Percentiles rank a stretch among this genome's conserved stretches.
Evolutionary conservation across 2,113 vertebrate genomes (phyloP).

Genomic region (Hyperopisus bebe): DNA sequence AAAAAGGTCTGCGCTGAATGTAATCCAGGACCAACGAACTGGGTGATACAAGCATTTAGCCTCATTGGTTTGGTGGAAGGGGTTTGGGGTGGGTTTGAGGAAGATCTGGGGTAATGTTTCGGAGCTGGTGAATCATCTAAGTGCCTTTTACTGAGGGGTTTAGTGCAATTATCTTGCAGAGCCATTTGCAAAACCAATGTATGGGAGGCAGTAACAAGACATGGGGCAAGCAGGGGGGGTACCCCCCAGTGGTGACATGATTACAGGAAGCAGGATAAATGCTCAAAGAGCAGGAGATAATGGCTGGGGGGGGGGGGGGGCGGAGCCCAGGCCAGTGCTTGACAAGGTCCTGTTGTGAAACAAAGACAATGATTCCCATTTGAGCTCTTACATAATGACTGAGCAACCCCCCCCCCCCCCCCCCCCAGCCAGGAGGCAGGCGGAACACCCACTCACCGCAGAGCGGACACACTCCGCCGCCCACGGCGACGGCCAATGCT

Average conservation of each 20-base stretch:
- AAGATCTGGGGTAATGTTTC: background rate
- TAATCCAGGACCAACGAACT: background rate
- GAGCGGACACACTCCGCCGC: background rate
- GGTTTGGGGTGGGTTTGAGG: background rate
- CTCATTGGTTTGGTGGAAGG: background rate
- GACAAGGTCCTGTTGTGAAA: background rate
- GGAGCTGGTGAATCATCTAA: constrained; percentile 39
- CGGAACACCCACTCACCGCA: background rate
- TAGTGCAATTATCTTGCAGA: background rate
- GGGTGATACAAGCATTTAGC: background rate
- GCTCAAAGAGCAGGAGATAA: background rate
- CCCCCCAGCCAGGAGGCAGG: background rate
- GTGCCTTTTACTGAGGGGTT: constrained; percentile 29
- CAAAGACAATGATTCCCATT: constrained; percentile 17
- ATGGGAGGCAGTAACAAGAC: background rate
- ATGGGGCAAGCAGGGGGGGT: background rate
- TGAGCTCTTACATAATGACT: constrained; percentile 30
- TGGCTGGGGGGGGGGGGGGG: background rate
- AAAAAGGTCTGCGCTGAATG: background rate
- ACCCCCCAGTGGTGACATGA: background rate
- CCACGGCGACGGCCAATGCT: background rate
- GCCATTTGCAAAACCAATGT: background rate
- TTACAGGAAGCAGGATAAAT: constrained; percentile 2
- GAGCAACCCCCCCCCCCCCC: constrained; percentile 3
- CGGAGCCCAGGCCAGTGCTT: background rate